Evolutionary conservation across 2,113 vertebrate genomes (phyloP).

Genomic region (Aphyosemion australe): DNA sequence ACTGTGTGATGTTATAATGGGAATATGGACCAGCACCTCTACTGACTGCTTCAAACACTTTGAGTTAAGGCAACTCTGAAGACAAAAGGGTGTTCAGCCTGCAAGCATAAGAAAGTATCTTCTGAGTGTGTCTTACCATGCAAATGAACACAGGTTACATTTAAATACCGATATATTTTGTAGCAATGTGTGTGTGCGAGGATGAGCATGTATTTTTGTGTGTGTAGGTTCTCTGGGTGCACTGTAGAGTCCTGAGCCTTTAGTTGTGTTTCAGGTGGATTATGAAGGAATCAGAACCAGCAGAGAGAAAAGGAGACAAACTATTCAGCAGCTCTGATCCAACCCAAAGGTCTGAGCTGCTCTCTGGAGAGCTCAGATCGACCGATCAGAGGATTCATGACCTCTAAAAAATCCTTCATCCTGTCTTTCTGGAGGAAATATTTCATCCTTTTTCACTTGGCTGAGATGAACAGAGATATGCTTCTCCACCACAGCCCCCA

Average conservation of each 20-base stretch:
- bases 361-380: conserved; percentile 51
- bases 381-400: conserved; percentile 26
- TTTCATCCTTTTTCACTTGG: conserved; percentile 15
- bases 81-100: no score
- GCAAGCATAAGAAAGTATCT: no score
- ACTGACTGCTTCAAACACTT: no score
- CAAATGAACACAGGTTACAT: not conserved
- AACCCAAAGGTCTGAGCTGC: conserved; percentile 43
- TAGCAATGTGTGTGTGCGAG: not conserved
- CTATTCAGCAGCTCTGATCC: conserved; percentile 40
- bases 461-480: conserved; percentile 21
- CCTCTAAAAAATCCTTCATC: conserved; percentile 32
- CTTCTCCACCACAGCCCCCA: conserved; percentile 13
- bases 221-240: not conserved
- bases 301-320: conserved; percentile 34
- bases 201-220: not conserved
- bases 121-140: no score
- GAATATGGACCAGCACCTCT: no score
- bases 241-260: conserved; percentile 14
- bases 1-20: no score
- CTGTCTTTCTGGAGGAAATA: conserved; percentile 34
- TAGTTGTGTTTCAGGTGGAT: conserved; percentile 49
- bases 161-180: no score
- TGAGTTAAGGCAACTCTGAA: no score
- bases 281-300: conserved; percentile 53